These are phyloP conservation scores for Drosophila nr. medialis DNA, from an alignment of 2,888 invertebrate species.

Conservation along the genomic window DNA sequence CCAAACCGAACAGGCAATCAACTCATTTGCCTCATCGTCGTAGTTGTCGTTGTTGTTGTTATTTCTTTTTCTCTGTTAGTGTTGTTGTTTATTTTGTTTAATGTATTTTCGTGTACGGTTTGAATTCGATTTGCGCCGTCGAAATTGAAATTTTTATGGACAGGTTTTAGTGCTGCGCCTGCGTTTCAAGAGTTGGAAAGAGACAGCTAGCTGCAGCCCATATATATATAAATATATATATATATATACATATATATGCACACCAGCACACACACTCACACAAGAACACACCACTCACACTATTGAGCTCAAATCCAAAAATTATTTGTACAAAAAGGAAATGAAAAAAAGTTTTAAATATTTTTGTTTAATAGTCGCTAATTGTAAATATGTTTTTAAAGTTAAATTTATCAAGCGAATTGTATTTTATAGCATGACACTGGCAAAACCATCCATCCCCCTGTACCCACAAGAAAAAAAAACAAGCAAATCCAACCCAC, in stretches of 20 bases:
- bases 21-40: constrained; percentile 34
- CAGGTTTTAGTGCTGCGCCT: constrained; percentile 53
- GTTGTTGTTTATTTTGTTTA: constrained; percentile 54
- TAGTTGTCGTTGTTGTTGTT: constrained; percentile 31
- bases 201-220: constrained; percentile 59
- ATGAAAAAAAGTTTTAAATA: constrained; percentile 19
- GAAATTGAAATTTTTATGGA: constrained; percentile 66
- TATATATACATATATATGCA: neutral
- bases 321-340: constrained; percentile 60
- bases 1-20: constrained; percentile 47
- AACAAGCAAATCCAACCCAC: constrained; percentile 50
- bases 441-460: constrained; percentile 1
- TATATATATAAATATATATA: constrained; percentile 22
- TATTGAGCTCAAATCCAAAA: constrained; percentile 75
- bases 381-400: constrained; percentile 57
- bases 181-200: constrained; percentile 27
- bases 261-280: constrained; percentile 21
- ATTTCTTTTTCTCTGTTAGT: constrained; percentile 32
- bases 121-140: constrained; percentile 62
- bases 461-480: neutral
- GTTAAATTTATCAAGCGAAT: constrained; percentile 23
- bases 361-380: constrained; percentile 43
- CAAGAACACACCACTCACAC: constrained; percentile 32
- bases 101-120: constrained; percentile 57
- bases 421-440: constrained; percentile 28